A percentile compares a stretch with the other conserved stretches of the same genome.
Evolutionary conservation across 2,888 invertebrate genomes (phyloP).

Genomic region (Pollenia amentaria): DNA sequence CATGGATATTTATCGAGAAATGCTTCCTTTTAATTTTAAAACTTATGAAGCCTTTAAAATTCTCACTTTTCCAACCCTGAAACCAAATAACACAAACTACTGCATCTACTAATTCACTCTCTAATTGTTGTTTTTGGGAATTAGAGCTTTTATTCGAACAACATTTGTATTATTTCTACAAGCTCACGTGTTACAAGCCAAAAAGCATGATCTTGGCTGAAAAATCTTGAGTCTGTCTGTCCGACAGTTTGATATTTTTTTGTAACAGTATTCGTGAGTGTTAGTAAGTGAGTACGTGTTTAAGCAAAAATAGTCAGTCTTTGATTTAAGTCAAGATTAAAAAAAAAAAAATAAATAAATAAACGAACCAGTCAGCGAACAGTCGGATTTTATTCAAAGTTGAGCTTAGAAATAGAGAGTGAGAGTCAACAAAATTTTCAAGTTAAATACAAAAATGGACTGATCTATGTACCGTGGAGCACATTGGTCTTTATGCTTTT

Average conservation of each 20-base stretch:
- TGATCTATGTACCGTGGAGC: conserved; percentile 48
- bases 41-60: too few relatives aligned
- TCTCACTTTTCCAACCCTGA: background rate
- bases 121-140: background rate
- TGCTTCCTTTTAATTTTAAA: too few relatives aligned
- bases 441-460: background rate
- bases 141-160: conserved; percentile 31
- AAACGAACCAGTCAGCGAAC: background rate
- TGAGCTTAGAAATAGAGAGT: conserved; percentile 71
- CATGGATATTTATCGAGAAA: too few relatives aligned
- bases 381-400: conserved; percentile 30
- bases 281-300: conserved; percentile 31
- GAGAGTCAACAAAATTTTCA: conserved; percentile 39
- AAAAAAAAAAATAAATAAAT: background rate
- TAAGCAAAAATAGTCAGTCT: conserved; percentile 3
- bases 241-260: background rate
- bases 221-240: background rate
- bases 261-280: conserved; percentile 9
- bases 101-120: conserved; percentile 15
- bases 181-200: conserved; percentile 63
- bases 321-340: conserved; percentile 15
- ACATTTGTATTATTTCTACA: background rate
- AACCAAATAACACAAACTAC: background rate
- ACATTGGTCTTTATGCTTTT: conserved; percentile 18
- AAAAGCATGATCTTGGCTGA: conserved; percentile 34